These are phyloP conservation scores for Trididemnum clinides DNA, from an alignment of 23 tunicate species.

Conservation along the genomic window DNA sequence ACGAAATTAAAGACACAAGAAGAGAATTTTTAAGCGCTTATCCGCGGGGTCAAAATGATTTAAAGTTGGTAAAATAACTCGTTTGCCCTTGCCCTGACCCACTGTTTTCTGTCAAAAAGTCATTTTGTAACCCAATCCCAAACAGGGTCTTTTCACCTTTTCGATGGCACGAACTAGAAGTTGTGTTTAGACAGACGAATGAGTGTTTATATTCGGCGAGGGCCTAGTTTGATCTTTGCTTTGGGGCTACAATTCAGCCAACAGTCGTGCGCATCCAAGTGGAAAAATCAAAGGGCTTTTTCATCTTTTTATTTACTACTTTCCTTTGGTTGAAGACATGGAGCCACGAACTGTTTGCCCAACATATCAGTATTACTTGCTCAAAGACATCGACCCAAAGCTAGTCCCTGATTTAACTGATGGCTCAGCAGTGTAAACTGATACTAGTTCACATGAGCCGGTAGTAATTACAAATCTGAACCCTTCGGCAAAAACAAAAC, in stretches of 20 bases:
- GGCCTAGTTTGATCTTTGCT: conserved; percentile 31
- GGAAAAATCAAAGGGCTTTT: conserved; percentile 36
- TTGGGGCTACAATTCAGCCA: conserved; percentile 40
- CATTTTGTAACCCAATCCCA: conserved; percentile 13
- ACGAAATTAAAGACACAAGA: not conserved
- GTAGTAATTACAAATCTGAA: too few relatives aligned
- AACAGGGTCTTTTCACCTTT: not conserved
- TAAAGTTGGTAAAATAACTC: conserved; percentile 32
- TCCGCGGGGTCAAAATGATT: not conserved
- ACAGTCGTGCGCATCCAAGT: conserved; percentile 35
- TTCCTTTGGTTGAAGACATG: conserved; percentile 7
- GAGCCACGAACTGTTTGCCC: not conserved
- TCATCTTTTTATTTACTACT: not conserved
- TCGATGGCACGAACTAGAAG: too few relatives aligned
- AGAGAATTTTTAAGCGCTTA: not conserved
- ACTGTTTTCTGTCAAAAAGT: conserved; percentile 7
- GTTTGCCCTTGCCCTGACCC: conserved; percentile 32
- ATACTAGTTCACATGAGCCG: not conserved
- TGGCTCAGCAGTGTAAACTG: not conserved
- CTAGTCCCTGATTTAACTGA: not conserved
- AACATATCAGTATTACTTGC: not conserved
- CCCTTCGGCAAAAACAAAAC: too few relatives aligned
- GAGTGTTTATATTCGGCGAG: conserved; percentile 9
- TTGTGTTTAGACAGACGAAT: not conserved
- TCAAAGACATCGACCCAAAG: not conserved